These are phyloP conservation scores for Pseudomyrmex flavicornis DNA, from an alignment of 1,140 invertebrate genomes.

Conservation along the genomic window DNA sequence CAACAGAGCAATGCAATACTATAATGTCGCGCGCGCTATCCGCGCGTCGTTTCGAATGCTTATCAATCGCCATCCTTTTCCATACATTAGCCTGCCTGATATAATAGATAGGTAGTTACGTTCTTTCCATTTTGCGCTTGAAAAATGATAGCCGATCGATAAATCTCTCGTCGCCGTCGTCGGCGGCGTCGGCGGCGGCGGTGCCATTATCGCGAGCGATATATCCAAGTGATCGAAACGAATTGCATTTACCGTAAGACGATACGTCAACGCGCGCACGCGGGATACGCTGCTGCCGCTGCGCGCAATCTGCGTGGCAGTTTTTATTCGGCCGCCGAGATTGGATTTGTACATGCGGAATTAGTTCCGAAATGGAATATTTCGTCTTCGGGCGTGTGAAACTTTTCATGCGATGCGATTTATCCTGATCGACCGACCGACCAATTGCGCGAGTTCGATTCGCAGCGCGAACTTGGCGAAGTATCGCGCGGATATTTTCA, in stretches of 20 bases:
- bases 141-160: slow-evolving; percentile 59
- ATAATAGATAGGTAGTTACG: slow-evolving; percentile 11
- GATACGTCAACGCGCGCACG: slow-evolving; percentile 51
- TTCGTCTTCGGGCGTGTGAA: slow-evolving; percentile 29
- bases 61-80: slow-evolving; percentile 26
- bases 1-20: too few relatives aligned
- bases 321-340: slow-evolving; percentile 51
- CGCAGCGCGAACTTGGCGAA: neutral
- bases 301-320: neutral
- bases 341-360: slow-evolving; percentile 61
- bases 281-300: neutral
- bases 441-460: slow-evolving; percentile 35
- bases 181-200: slow-evolving; percentile 29
- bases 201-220: slow-evolving; percentile 46
- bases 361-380: slow-evolving; percentile 55
- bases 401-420: slow-evolving; percentile 4
- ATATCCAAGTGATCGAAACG: slow-evolving; percentile 48
- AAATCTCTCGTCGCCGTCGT: neutral
- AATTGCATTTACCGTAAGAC: slow-evolving; percentile 47
- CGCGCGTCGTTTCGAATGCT: too few relatives aligned
- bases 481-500: slow-evolving; percentile 2
- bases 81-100: slow-evolving; percentile 24
- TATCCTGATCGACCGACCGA: slow-evolving; percentile 28
- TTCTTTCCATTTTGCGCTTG: slow-evolving; percentile 29
- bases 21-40: too few relatives aligned